These are phyloP conservation scores for Martes martes DNA, from an alignment of 2,113 vertebrate genomes.

Conservation along the genomic window DNA sequence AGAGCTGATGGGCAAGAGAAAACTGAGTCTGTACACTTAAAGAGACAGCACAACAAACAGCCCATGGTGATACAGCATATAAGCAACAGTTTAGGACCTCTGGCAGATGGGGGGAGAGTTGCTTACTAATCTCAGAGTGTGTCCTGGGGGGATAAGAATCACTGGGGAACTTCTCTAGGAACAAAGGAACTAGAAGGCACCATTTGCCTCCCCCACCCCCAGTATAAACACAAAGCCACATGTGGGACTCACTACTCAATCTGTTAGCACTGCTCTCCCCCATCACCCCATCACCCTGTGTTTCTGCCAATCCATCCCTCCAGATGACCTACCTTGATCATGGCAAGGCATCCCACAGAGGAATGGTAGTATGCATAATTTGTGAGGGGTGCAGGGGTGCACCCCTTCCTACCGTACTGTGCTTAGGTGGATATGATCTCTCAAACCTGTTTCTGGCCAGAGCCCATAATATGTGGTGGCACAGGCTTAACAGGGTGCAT, in stretches of 20 bases:
- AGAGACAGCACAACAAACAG: not conserved
- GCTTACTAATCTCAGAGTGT: not conserved
- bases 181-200: not conserved
- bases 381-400: not conserved
- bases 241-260: not conserved
- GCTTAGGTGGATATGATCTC: not conserved
- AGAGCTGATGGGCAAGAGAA: not conserved
- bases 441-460: not conserved
- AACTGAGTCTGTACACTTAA: not conserved
- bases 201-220: not conserved
- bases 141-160: not conserved
- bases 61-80: not conserved
- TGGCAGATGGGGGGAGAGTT: not conserved
- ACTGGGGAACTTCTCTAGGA: not conserved
- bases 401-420: not conserved
- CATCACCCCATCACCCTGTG: not conserved
- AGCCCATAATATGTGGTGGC: not conserved
- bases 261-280: not conserved
- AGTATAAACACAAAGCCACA: not conserved
- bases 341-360: not conserved
- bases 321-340: not conserved
- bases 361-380: not conserved
- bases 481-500: not conserved
- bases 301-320: not conserved
- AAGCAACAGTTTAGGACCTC: not conserved